Evolutionary conservation across 2,113 vertebrate genomes (phyloP), one percentile per base, ranked within the genome.

Genomic region (Pelusios castaneus): DNA sequence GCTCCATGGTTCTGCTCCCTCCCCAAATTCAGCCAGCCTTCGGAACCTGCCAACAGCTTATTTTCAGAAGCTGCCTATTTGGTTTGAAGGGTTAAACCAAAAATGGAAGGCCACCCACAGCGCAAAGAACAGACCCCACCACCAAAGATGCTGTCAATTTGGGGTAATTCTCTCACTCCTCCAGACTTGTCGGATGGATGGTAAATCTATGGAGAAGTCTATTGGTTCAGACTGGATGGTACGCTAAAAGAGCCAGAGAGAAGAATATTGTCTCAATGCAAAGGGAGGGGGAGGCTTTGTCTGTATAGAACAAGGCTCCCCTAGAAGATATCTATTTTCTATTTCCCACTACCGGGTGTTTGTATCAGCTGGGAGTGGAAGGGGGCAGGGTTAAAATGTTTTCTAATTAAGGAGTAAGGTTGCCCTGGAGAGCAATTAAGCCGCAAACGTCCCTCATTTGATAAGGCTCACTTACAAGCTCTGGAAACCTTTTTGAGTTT

Each of bases 391-490:
- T 95, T 96, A 95, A 97, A 97, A 96, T 90, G 95, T 89, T 95
- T 96, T 92, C 95, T 97, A 97, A 97, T 97, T 98, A 97, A 97
- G 95, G 75, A 97, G 86, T 87, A n/a, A 89, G 75, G 63, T 85
- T 94, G 94, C 88, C 92, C 95, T 89, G 73, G 95, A 97, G 92
- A 97, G 95, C 96, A 98, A 97, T 98, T 98, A 97, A 70, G 78
- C 95, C 93, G 96, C 91, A 98, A 88, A 17, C 91, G 91, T 94
- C 95, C 96, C 5, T 0, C 85, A 78, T 94, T 96, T 95, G 94
- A 92, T 89, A 77, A 94, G 82, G 86, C 17, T 93, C 84, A 43
- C 6, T 89, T 97, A 82, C 89, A 95, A 95, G 80, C 83, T 95
- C 87, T 93, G 93, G 87, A 96, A 97, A 95, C 85, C 22, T 56